Conservation (phyloP, 2,888 invertebrate species). For the Euspilapteryx auroguttella region DNA sequence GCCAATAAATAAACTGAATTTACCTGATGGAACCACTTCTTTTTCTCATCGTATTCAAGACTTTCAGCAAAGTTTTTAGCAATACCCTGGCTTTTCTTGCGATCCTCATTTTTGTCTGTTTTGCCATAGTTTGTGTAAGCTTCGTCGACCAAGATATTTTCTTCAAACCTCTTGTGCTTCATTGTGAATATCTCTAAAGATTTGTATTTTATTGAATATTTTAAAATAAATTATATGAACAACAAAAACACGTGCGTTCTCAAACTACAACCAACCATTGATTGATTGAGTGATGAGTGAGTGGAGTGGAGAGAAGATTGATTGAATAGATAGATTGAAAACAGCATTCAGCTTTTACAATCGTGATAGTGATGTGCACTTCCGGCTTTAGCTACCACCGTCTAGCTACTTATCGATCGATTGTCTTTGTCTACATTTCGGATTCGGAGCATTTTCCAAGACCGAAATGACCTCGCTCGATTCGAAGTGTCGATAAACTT, state of each 20-base stretch:
- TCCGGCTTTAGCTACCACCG: too few relatives aligned
- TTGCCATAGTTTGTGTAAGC: slow-evolving; percentile 46
- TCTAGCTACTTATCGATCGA: too few relatives aligned
- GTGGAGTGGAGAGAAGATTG: slow-evolving; percentile 11
- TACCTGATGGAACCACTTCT: slow-evolving; percentile 70
- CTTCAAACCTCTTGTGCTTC: slow-evolving; percentile 56
- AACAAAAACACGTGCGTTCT: slow-evolving; percentile 20
- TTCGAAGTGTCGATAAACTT: too few relatives aligned
- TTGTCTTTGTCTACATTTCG: too few relatives aligned
- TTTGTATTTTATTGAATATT: not conserved
- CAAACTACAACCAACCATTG: too few relatives aligned
- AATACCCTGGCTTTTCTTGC: slow-evolving; percentile 41
- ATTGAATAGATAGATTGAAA: too few relatives aligned
- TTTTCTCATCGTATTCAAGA: slow-evolving; percentile 49
- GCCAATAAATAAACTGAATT: too few relatives aligned
- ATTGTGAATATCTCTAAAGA: slow-evolving; percentile 17
- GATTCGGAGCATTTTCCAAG: too few relatives aligned
- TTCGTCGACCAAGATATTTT: slow-evolving; percentile 49
- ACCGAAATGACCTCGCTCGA: too few relatives aligned
- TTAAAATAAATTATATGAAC: slow-evolving; percentile 3
- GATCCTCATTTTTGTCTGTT: slow-evolving; percentile 43
- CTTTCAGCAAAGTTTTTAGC: slow-evolving; percentile 51
- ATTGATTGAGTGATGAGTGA: slow-evolving; percentile 13
- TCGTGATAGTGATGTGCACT: too few relatives aligned
- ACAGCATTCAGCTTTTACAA: too few relatives aligned